Evolutionary conservation across 2,888 invertebrate species (phyloP), one percentile per base, ranked within the genome.

Genomic region (Ormia ochracea): DNA sequence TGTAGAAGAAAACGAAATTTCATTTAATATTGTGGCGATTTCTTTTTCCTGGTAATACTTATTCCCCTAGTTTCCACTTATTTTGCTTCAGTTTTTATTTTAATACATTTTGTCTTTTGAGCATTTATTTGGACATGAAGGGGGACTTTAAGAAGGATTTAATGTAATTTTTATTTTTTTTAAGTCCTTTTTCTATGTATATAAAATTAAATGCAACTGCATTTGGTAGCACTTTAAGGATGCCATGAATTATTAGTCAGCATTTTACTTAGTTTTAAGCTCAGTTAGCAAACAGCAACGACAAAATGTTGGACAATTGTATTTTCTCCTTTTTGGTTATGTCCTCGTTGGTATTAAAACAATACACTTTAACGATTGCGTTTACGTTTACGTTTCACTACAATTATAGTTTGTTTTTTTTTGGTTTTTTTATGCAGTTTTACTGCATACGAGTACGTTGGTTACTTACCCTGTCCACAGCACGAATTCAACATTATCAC

Each of bases 401-500:
- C 4, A 21, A n/a, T 43, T 26, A n/a, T n/a, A n/a, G n/a, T n/a
- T n/a, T 12, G 12, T 21, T 23, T 17, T n/a, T 23, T 36, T 61
- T 41, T 7, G 26, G 21, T 4, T 14, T 50, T 19, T 14, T 14
- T 31, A 28, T n/a, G 14, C 26, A 23, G 23, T 28, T 45, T 48
- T 21, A 19, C 17, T 3, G 4, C 12, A n/a, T n/a, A n/a, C n/a
- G n/a, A n/a, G n/a, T n/a, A n/a, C n/a, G n/a, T n/a, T n/a, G 26
- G 12, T 36, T 23, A 84, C 93, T 92, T 91, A 96, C 97, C 97
- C 97, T 21, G 97, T 97, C 97, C 97, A 98, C 23, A 98, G 90
- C 21, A 97, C 96, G 89, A 97, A 97, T 90, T 97, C 97, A 78
- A 97, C 95, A 88, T 95, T 96, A 89, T 96, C 95, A 54, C 94